Percentiles rank a stretch among this genome's conserved stretches.
phyloP scores from a whole-genome alignment of 2,113 vertebrate species.

The Rhineura floridana region DNA sequence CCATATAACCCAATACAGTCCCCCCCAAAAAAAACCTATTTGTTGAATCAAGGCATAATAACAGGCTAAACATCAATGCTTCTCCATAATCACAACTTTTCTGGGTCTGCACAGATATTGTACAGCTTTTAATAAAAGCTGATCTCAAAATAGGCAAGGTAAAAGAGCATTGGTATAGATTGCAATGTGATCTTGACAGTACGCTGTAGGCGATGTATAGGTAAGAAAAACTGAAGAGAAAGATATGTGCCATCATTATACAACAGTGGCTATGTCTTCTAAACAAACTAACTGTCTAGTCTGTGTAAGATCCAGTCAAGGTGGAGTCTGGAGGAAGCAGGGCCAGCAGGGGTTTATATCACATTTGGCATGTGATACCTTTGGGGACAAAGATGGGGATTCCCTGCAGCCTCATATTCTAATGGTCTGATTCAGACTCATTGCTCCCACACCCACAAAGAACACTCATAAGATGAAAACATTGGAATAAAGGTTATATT shows the following conservation, averaged over 20 bases:
- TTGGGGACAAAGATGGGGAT: background rate
- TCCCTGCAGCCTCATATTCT: too few relatives aligned
- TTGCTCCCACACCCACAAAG: too few relatives aligned
- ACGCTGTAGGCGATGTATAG: background rate
- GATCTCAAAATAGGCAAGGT: conserved; percentile 2
- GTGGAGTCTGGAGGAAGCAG: background rate
- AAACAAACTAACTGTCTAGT: background rate
- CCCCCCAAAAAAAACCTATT: background rate
- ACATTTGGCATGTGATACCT: background rate
- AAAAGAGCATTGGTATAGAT: conserved; percentile 4
- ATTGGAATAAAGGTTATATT: too few relatives aligned
- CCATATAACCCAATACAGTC: background rate
- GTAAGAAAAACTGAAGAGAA: background rate
- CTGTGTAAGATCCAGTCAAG: background rate
- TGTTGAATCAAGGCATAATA: background rate
- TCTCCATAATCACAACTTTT: background rate
- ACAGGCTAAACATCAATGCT: background rate
- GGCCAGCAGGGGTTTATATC: background rate
- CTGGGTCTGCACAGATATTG: conserved; percentile 11
- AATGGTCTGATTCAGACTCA: too few relatives aligned
- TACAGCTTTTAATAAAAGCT: background rate
- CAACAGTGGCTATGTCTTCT: background rate
- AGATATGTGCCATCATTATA: background rate
- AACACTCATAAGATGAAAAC: too few relatives aligned
- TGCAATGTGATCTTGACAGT: background rate